Base-by-base conservation (phyloP, 2,113 vertebrate species). In the Condylura cristata region DNA sequence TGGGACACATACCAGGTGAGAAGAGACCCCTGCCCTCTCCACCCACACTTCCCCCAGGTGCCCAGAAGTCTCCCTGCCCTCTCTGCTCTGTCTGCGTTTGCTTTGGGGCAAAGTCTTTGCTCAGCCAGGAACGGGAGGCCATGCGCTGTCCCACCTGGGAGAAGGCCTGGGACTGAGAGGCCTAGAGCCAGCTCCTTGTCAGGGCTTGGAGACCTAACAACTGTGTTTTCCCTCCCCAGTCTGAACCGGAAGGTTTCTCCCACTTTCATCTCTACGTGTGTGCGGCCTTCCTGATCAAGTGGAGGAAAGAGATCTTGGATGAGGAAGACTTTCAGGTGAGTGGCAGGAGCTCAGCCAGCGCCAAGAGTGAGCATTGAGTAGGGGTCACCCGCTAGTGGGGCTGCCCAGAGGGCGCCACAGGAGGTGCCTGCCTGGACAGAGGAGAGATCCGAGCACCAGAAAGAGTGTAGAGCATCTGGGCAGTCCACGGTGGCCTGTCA, bases 211-310 rank as follows among this genome's bases (percentile, higher is more conserved):
- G 71, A 65, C 72, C 82, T 96, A 11, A 56, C 53, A 56, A 95
- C 90, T 66, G 44, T 94, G 37, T 84, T 56, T 70, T 72, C 34
- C 79, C 26, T 89, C 89, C 30, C 0, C 98, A 99, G 99, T 99
- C 99, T 34, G 99, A 99, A 97, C 98, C 99, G 2, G 99, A 99
- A 95, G 99, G 99, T 9, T 99, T 99, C 97, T 99, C 99, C 14
- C 99, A 99, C 94, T 99, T 99, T 97, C 99, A 99, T 96, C 98
- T 99, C 58, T 99, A 99, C 0, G 99, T 99, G 93, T 99, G 99
- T 10, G 99, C 99, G 17, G 99, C 99, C 85, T 99, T 99, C 98
- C 97, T 99, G 97, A 99, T 99, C 80, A 99, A 99, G 97, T 99
- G 99, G 99, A 97, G 99, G 89, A 99, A 99, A 96, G 99, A 99